A percentile compares a stretch with the other conserved stretches of the same genome.
Evolutionary conservation across 2,113 vertebrate genomes (phyloP).

Genomic region (Coptodon bakossiorum): DNA sequence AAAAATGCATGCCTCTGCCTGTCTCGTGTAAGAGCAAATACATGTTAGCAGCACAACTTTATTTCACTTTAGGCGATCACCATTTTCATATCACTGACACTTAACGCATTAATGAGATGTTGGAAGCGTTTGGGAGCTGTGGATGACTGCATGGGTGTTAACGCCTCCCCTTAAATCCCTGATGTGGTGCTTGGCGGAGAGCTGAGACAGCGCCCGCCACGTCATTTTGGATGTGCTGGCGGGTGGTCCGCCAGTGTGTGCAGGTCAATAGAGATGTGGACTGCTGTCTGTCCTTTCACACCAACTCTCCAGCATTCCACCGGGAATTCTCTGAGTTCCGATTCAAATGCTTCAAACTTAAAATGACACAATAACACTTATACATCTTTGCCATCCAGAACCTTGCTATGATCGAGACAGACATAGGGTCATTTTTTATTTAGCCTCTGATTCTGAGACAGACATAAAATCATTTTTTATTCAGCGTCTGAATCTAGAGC

Average conservation of each 20-base stretch:
- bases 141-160: constrained; percentile 27
- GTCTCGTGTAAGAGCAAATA: constrained; percentile 34
- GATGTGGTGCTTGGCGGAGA: constrained; percentile 15
- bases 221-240: constrained; percentile 16
- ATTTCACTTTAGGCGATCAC: constrained; percentile 38
- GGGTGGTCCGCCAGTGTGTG: constrained; percentile 39
- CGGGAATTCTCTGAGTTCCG: neutral
- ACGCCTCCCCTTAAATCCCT: constrained; percentile 13
- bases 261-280: neutral
- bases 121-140: constrained; percentile 22
- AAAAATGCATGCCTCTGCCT: constrained; percentile 47
- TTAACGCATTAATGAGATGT: constrained; percentile 28
- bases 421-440: neutral
- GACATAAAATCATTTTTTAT: neutral
- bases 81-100: constrained; percentile 51
- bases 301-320: neutral
- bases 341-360: neutral
- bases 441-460: neutral
- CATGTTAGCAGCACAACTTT: constrained; percentile 23
- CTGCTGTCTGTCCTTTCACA: neutral
- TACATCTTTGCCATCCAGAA: neutral
- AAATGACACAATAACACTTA: neutral
- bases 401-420: neutral
- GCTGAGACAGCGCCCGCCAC: constrained; percentile 3
- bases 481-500: neutral